These are phyloP conservation scores for Pyrrhosoma nymphula DNA, from an alignment of 2,888 invertebrate genomes.

Conservation along the genomic window DNA sequence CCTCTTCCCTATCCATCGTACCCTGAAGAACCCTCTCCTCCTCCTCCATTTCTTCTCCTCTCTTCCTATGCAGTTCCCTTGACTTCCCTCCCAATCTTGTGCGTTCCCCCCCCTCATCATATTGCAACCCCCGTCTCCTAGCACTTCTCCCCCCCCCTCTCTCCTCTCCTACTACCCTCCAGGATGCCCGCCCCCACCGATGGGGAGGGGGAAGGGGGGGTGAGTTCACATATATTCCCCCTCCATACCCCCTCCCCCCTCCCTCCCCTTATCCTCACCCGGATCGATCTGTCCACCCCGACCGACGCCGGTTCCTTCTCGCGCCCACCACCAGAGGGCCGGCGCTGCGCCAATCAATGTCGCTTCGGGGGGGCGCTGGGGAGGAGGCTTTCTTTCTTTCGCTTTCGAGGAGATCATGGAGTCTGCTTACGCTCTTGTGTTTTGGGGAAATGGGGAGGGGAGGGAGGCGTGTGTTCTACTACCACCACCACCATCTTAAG, in stretches of 20 bases:
- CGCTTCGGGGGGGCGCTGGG: constrained; percentile 12
- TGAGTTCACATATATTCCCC: no score
- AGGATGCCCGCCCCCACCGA: no score
- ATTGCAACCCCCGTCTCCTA: neutral
- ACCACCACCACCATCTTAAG: neutral
- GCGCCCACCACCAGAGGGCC: constrained; percentile 53
- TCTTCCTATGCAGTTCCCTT: no score
- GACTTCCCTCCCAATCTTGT: neutral
- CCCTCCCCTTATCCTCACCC: neutral
- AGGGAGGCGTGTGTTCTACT: neutral
- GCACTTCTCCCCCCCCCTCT: neutral
- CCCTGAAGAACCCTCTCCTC: no score
- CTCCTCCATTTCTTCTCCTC: no score
- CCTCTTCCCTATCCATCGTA: no score
- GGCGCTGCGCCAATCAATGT: constrained; percentile 63
- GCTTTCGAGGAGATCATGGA: no score
- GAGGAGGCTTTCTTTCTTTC: no score
- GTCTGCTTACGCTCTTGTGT: no score
- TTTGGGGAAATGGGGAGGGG: neutral
- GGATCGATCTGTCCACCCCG: constrained; percentile 42
- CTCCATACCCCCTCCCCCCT: no score
- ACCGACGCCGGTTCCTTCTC: constrained; percentile 36
- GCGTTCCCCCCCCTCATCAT: neutral
- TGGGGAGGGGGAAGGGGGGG: no score
- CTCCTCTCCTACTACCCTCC: neutral